Evolutionary conservation across 2,888 invertebrate species (phyloP).

Genomic region (Thymelicus lineola): DNA sequence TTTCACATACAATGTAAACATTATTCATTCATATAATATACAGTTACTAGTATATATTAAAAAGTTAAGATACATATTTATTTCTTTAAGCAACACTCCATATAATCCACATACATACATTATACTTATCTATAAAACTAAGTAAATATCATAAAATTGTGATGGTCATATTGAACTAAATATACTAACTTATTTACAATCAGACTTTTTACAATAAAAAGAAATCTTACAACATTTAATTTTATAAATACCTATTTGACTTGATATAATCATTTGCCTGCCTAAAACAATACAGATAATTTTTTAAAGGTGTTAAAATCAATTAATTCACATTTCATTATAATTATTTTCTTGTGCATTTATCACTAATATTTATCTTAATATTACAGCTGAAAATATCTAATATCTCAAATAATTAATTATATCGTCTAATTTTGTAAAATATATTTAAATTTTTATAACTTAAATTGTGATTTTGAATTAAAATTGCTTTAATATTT

Average conservation of each 20-base stretch:
- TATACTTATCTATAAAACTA: constrained; percentile 48
- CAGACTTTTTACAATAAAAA: constrained; percentile 70
- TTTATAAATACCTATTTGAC: constrained; percentile 36
- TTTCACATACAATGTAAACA: no score
- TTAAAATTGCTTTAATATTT: not conserved
- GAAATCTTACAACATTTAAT: constrained; percentile 46
- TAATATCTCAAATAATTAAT: not conserved
- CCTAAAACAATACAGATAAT: not conserved
- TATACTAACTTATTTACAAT: constrained; percentile 68
- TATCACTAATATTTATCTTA: constrained; percentile 1
- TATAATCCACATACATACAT: no score
- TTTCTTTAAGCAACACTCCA: constrained; percentile 44
- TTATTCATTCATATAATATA: no score
- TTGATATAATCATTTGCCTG: constrained; percentile 2
- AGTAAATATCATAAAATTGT: constrained; percentile 56
- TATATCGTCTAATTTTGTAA: constrained; percentile 21
- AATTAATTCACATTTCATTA: not conserved
- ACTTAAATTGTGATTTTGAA: constrained; percentile 11
- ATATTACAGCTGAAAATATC: constrained; percentile 1
- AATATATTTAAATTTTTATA: constrained; percentile 13
- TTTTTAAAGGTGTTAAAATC: not conserved
- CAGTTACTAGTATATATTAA: no score
- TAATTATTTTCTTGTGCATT: constrained; percentile 4
- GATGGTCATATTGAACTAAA: constrained; percentile 58
- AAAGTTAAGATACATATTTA: not conserved